Conservation (phyloP, 2,797 vertebrate genomes). For the Huso huso region DNA sequence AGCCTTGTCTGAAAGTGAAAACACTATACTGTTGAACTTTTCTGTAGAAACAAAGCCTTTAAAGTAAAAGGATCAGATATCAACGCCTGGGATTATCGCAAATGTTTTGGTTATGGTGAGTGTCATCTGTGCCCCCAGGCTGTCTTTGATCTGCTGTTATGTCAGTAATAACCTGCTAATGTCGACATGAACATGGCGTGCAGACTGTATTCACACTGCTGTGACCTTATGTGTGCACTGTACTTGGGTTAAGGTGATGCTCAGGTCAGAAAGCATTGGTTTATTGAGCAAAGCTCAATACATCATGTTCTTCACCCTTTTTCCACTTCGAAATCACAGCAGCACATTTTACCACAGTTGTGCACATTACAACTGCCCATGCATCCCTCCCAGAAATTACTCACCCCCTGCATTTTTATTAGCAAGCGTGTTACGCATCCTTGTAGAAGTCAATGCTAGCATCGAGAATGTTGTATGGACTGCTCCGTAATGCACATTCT, state of each 20-base stretch:
- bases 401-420: neutral
- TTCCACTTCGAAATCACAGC: slow-evolving; percentile 4
- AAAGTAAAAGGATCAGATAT: slow-evolving; percentile 20
- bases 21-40: slow-evolving; percentile 6
- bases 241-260: slow-evolving; percentile 1
- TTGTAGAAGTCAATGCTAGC: neutral
- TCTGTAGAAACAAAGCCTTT: slow-evolving; percentile 11
- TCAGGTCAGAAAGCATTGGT: slow-evolving; percentile 18
- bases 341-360: slow-evolving; percentile 16
- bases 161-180: slow-evolving; percentile 22
- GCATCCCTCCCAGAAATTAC: neutral
- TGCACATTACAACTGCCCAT: neutral
- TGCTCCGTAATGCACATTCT: too few relatives aligned
- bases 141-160: slow-evolving; percentile 28
- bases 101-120: neutral
- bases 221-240: neutral
- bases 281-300: slow-evolving; percentile 18
- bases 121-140: slow-evolving; percentile 12
- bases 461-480: too few relatives aligned
- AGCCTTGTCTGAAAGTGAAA: neutral
- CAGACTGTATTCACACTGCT: neutral
- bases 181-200: neutral
- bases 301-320: slow-evolving; percentile 15
- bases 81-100: slow-evolving; percentile 20
- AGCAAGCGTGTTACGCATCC: neutral